Evolutionary conservation across 2,797 vertebrate species (phyloP).

Genomic region (Liasis olivaceus): DNA sequence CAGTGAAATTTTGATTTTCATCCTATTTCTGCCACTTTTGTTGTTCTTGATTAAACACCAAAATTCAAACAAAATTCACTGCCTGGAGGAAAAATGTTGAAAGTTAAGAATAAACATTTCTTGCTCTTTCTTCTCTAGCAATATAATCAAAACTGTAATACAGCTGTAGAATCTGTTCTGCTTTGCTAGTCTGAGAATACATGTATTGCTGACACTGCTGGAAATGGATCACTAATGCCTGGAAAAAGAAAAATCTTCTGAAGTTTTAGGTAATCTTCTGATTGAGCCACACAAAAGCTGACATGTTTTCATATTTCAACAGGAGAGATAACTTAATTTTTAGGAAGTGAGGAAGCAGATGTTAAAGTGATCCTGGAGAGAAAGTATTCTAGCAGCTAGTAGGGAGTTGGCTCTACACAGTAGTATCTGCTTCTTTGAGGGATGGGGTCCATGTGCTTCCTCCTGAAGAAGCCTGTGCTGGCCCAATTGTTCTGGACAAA

Average conservation of each 20-base stretch:
- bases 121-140: background rate
- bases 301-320: background rate
- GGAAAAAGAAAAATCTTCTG: background rate
- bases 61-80: background rate
- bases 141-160: background rate
- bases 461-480: background rate
- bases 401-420: background rate
- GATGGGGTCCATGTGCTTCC: background rate
- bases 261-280: conserved; percentile 43
- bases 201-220: conserved; percentile 20
- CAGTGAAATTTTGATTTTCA: background rate
- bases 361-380: background rate
- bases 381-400: rapidly evolving
- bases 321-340: background rate
- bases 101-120: conserved; percentile 1
- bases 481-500: background rate
- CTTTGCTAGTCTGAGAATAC: conserved; percentile 8
- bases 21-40: background rate
- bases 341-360: conserved; percentile 9
- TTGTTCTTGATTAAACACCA: background rate
- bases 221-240: conserved; percentile 31
- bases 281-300: conserved; percentile 28
- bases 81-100: background rate
- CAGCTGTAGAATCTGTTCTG: background rate
- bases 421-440: background rate